Evolutionary conservation across 1,140 invertebrate species (phyloP).

Genomic region (Lysiphlebus fabarum): DNA sequence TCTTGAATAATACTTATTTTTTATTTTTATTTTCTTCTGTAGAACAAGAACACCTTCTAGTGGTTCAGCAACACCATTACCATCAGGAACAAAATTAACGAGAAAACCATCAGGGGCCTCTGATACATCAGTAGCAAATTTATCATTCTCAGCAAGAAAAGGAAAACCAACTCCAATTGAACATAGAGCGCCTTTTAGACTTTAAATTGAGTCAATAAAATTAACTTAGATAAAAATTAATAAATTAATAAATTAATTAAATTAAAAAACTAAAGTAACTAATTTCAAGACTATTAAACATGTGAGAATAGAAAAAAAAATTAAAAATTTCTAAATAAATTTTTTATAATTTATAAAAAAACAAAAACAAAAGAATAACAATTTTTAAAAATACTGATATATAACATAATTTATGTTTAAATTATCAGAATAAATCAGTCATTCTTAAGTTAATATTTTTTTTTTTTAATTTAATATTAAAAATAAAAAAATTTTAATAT

Average conservation of each 20-base stretch:
- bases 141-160: slow-evolving; percentile 48
- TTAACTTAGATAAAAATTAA: slow-evolving; percentile 14
- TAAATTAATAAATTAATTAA: slow-evolving; percentile 18
- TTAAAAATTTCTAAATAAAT: slow-evolving; percentile 6
- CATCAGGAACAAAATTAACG: slow-evolving; percentile 62
- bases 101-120: slow-evolving; percentile 67
- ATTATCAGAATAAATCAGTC: no score
- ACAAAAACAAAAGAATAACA: slow-evolving; percentile 3
- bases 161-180: slow-evolving; percentile 60
- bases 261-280: not conserved
- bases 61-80: slow-evolving; percentile 66
- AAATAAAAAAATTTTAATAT: not conserved
- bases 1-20: slow-evolving; percentile 12
- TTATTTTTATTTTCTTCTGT: slow-evolving; percentile 25
- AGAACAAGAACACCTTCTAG: slow-evolving; percentile 67
- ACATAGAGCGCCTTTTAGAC: slow-evolving; percentile 64
- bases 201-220: slow-evolving; percentile 49
- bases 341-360: slow-evolving; percentile 10
- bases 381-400: not conserved
- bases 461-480: no score
- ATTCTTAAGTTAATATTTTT: no score
- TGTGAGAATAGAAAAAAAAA: not conserved
- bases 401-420: not conserved
- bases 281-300: not conserved
- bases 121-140: slow-evolving; percentile 56